Conservation (phyloP, 2,797 vertebrate genomes). For the Danio aesculapii region DNA sequence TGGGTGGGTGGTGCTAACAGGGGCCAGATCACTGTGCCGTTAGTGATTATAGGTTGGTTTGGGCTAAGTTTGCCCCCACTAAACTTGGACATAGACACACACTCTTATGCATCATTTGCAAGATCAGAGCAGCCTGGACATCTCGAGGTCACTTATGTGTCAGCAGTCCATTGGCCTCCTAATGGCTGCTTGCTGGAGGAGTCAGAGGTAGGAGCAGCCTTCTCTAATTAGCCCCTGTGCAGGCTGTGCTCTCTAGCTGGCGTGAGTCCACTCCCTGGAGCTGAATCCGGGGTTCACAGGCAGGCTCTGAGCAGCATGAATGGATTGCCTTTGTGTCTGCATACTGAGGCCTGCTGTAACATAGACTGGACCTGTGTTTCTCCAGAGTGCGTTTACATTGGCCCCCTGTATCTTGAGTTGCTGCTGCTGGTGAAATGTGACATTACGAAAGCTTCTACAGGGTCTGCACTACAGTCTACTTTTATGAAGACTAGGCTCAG, state of each 20-base stretch:
- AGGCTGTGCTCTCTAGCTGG: slow-evolving; percentile 69
- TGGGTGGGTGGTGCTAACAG: slow-evolving; percentile 57
- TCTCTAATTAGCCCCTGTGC: slow-evolving; percentile 78
- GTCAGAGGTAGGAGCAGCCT: slow-evolving; percentile 67
- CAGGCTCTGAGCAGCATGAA: slow-evolving; percentile 80
- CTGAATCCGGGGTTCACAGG: slow-evolving; percentile 80
- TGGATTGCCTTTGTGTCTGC: slow-evolving; percentile 84
- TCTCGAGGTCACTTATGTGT: slow-evolving; percentile 63
- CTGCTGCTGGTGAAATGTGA: slow-evolving; percentile 75
- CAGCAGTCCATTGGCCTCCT: slow-evolving; percentile 73
- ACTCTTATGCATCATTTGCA: slow-evolving; percentile 35
- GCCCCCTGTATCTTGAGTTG: slow-evolving; percentile 73
- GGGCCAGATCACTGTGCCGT: slow-evolving; percentile 27
- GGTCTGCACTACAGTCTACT: slow-evolving; percentile 60
- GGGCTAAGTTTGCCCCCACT: neutral
- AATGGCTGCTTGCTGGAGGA: slow-evolving; percentile 71
- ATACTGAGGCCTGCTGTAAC: slow-evolving; percentile 82
- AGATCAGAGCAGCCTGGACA: slow-evolving; percentile 60
- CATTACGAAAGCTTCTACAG: slow-evolving; percentile 65
- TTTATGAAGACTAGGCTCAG: slow-evolving; percentile 59
- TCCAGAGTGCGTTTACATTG: slow-evolving; percentile 79
- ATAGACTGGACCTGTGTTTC: slow-evolving; percentile 77
- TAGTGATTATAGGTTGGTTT: slow-evolving; percentile 59
- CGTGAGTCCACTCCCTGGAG: slow-evolving; percentile 77
- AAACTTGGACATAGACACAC: slow-evolving; percentile 9